These are phyloP conservation scores for Pseudococcus jackbeardsleyi DNA, from an alignment of 2,888 invertebrate species.

Conservation along the genomic window DNA sequence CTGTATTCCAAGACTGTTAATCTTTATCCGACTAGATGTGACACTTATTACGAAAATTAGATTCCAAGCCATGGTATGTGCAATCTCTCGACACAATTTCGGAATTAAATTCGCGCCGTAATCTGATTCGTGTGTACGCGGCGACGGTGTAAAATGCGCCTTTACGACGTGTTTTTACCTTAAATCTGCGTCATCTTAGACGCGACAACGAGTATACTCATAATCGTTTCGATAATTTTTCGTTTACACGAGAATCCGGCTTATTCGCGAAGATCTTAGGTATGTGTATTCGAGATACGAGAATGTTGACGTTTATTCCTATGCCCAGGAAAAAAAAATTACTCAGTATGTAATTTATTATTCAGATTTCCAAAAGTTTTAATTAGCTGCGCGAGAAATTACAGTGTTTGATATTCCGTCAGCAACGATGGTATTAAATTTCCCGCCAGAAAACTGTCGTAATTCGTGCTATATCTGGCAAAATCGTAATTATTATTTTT, in stretches of 20 bases:
- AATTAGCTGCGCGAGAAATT: background rate
- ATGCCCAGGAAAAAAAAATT: background rate
- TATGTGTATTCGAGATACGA: background rate
- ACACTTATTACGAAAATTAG: constrained; percentile 50
- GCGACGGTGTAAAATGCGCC: background rate
- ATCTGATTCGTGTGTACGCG: background rate
- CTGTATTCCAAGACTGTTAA: constrained; percentile 3
- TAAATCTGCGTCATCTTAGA: background rate
- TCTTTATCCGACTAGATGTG: constrained; percentile 48
- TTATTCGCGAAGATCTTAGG: background rate
- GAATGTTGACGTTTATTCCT: background rate
- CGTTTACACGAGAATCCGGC: background rate
- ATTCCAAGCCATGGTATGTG: constrained; percentile 24
- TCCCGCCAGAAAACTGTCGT: background rate
- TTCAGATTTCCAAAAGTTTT: background rate
- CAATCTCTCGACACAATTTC: background rate
- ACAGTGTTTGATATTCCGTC: background rate
- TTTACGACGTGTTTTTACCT: background rate
- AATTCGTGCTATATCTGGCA: background rate
- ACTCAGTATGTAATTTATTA: background rate
- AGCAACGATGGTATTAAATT: background rate
- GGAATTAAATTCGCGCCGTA: constrained; percentile 29
- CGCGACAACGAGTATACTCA: background rate
- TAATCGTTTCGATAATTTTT: constrained; percentile 30
- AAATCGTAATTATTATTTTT: constrained; percentile 16